Conservation (phyloP, 1,140 invertebrate species). For the Anthonomus grandis region DNA sequence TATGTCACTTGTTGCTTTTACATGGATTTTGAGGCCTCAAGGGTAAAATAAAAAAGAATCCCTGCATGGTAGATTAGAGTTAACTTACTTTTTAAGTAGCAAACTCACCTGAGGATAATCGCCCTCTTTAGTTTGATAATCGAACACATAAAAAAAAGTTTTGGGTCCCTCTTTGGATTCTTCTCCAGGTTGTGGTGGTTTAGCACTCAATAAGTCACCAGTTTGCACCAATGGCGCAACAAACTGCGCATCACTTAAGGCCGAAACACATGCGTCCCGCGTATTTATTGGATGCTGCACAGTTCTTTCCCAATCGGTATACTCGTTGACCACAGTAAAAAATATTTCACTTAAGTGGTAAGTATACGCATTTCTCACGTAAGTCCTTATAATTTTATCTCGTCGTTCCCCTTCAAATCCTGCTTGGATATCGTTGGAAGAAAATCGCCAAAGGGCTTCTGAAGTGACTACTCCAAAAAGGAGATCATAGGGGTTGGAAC, state of each 20-base stretch:
- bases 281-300: slow-evolving; percentile 89
- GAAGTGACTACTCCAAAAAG: slow-evolving; percentile 82
- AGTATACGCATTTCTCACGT: slow-evolving; percentile 89
- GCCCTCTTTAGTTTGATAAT: slow-evolving; percentile 88
- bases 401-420: slow-evolving; percentile 88
- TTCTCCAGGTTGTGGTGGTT: slow-evolving; percentile 48
- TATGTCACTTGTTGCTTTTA: too few relatives aligned
- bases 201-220: slow-evolving; percentile 69
- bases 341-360: slow-evolving; percentile 97
- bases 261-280: slow-evolving; percentile 86
- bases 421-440: slow-evolving; percentile 75
- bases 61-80: too few relatives aligned
- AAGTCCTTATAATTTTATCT: slow-evolving; percentile 88
- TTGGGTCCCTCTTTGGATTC: slow-evolving; percentile 59
- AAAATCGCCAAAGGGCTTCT: slow-evolving; percentile 79
- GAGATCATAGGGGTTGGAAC: slow-evolving; percentile 65
- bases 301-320: slow-evolving; percentile 94
- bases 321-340: slow-evolving; percentile 94
- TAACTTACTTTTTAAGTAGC: neutral
- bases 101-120: slow-evolving; percentile 77
- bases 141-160: slow-evolving; percentile 89
- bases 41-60: too few relatives aligned
- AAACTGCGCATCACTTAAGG: slow-evolving; percentile 89
- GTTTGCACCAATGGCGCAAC: slow-evolving; percentile 82
- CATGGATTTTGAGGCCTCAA: too few relatives aligned